Conservation (phyloP, 2,797 vertebrate species). For the Eulemur albifrons region DNA sequence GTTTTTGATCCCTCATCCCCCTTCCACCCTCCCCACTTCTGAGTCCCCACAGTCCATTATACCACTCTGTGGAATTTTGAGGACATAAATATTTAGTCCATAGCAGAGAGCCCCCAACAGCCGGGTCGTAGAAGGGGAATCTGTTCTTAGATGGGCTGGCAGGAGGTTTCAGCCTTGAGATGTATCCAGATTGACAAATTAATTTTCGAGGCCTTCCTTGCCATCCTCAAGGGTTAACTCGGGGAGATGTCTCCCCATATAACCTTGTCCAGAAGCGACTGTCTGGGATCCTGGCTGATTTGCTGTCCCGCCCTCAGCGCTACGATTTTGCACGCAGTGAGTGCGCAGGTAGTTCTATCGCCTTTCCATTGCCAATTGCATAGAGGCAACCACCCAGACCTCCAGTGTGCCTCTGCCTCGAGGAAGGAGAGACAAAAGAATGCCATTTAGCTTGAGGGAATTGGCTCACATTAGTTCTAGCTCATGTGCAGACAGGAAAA, state of each 20-base stretch:
- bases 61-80: background rate
- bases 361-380: background rate
- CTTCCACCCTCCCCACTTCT: background rate
- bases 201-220: background rate
- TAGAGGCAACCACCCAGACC: background rate
- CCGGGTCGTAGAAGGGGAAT: background rate
- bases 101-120: background rate
- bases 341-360: background rate
- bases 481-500: background rate
- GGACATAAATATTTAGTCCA: background rate
- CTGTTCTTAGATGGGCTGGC: background rate
- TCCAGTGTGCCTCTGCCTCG: background rate
- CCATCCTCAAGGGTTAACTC: background rate
- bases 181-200: fast-evolving
- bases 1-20: background rate
- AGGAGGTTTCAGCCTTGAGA: background rate
- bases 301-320: background rate
- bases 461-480: background rate
- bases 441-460: background rate
- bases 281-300: background rate
- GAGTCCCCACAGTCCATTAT: background rate
- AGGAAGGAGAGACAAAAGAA: background rate
- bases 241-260: fast-evolving
- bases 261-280: background rate
- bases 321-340: fast-evolving